phyloP scores from a whole-genome alignment of 2,113 vertebrate genomes.

The Anhinga anhinga region DNA sequence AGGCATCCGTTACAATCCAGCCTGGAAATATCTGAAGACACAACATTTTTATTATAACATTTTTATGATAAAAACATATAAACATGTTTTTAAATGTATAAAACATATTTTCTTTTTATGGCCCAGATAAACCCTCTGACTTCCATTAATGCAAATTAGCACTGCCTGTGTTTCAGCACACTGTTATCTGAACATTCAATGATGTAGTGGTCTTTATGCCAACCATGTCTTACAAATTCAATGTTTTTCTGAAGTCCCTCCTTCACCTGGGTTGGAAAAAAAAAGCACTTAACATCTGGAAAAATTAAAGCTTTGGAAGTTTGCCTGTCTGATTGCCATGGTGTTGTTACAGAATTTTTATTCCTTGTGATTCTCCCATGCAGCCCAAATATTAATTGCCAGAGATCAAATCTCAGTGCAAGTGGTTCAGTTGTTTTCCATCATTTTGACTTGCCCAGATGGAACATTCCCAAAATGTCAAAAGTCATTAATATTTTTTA shows the following conservation, averaged over 20 bases:
- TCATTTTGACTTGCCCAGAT: conserved; percentile 20
- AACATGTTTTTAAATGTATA: background rate
- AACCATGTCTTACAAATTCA: background rate
- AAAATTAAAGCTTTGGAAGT: conserved; percentile 49
- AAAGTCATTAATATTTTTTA: conserved; percentile 5
- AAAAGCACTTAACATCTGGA: conserved; percentile 33
- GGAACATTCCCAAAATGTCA: conserved; percentile 27
- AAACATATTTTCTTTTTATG: background rate
- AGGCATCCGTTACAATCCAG: background rate
- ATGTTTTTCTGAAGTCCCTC: background rate
- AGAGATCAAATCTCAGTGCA: conserved; percentile 20
- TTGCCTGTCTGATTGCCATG: background rate
- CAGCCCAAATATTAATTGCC: conserved; percentile 27
- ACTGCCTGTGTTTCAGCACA: background rate
- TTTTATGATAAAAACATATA: background rate
- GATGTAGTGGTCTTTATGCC: background rate
- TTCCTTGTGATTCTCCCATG: conserved; percentile 19
- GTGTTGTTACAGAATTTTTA: conserved; percentile 1
- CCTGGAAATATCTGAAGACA: background rate
- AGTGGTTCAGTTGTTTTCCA: conserved; percentile 35
- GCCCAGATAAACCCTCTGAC: background rate
- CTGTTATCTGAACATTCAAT: background rate
- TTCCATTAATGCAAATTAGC: background rate
- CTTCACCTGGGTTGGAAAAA: conserved; percentile 34
- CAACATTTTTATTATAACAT: background rate